phyloP scores from a whole-genome alignment of 2,888 invertebrate species.

The Eupithecia dodoneata region DNA sequence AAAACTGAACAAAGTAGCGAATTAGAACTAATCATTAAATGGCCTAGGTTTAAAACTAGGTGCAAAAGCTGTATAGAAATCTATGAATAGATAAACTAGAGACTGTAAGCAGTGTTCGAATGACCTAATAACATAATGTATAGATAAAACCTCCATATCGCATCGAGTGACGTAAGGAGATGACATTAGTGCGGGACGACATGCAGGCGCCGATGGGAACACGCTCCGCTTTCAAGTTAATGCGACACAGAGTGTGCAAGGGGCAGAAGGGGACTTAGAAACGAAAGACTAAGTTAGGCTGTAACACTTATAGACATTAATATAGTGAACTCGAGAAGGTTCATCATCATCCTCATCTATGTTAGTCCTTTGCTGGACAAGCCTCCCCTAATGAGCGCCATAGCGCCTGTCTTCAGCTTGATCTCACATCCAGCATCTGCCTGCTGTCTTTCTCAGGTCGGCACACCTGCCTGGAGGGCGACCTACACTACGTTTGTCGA shows the following conservation, averaged over 20 bases:
- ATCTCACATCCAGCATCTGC: too few species aligned
- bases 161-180: slow-evolving; percentile 12
- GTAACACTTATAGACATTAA: too few species aligned
- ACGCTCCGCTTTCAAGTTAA: slow-evolving; percentile 50
- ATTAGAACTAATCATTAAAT: neutral
- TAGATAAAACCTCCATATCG: neutral
- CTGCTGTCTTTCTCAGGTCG: too few species aligned
- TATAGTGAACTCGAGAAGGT: too few species aligned
- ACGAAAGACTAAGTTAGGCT: neutral
- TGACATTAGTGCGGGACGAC: slow-evolving; percentile 29
- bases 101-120: neutral
- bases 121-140: slow-evolving; percentile 7
- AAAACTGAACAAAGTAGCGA: neutral
- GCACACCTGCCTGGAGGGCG: too few species aligned
- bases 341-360: too few species aligned
- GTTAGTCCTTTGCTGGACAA: too few species aligned
- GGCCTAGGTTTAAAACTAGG: neutral
- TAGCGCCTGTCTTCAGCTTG: too few species aligned
- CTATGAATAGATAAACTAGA: neutral
- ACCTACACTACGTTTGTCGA: too few species aligned
- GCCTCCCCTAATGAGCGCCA: too few species aligned
- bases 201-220: slow-evolving; percentile 52
- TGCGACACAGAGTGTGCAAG: slow-evolving; percentile 36
- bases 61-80: neutral
- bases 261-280: neutral